These are phyloP conservation scores for Onychostruthus taczanowskii DNA, from an alignment of 2,113 vertebrate genomes.

Conservation along the genomic window DNA sequence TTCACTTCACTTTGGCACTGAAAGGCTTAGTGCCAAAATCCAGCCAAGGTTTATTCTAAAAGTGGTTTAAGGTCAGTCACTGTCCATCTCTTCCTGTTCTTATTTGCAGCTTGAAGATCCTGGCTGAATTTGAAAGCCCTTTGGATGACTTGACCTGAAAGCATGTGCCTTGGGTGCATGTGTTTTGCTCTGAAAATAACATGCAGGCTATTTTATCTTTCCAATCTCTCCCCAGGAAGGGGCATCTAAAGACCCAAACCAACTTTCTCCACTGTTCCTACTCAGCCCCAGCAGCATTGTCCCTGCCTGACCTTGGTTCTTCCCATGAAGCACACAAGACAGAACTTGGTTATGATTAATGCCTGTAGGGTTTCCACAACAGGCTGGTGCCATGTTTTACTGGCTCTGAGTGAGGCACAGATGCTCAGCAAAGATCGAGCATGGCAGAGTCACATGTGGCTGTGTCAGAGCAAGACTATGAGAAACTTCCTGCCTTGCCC, in stretches of 20 bases:
- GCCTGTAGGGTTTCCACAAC: not conserved
- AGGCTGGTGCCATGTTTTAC: not conserved
- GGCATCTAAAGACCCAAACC: not conserved
- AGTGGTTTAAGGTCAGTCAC: not conserved
- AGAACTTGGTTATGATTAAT: not conserved
- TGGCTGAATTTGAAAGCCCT: not conserved
- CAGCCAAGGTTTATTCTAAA: not conserved
- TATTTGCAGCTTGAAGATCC: not conserved
- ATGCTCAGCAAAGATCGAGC: fast-evolving
- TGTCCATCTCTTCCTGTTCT: not conserved
- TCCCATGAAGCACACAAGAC: not conserved
- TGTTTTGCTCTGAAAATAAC: not conserved
- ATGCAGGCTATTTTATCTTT: not conserved
- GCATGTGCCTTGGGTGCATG: fast-evolving
- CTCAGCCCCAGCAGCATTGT: not conserved
- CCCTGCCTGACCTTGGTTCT: fast-evolving
- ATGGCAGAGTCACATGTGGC: not conserved
- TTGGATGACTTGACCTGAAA: not conserved
- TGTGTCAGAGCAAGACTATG: not conserved
- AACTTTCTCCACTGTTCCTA: not conserved
- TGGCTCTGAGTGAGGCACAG: not conserved
- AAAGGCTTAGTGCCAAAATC: not conserved
- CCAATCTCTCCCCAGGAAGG: not conserved
- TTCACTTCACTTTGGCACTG: fast-evolving
- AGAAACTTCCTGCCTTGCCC: not conserved